Evolutionary conservation across 2,888 invertebrate genomes (phyloP), one percentile per base, ranked within the genome.

Genomic region (Lamellibrachia columna): DNA sequence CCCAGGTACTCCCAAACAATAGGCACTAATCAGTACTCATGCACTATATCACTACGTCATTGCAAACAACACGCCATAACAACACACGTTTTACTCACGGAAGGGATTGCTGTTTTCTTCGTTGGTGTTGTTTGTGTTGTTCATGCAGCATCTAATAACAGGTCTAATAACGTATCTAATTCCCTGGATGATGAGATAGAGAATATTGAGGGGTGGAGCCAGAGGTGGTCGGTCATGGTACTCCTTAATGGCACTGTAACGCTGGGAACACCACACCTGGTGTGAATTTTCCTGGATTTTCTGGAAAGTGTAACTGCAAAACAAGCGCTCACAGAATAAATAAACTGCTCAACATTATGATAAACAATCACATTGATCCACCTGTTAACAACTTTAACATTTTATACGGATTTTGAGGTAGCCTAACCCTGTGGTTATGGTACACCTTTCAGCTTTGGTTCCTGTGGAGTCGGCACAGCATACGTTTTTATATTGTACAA

Each of bases 231-330:
- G 94, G 8, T 95, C 94, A 93, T 95, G 95, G 93, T 96, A 96
- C 93, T 96, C 96, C 92, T 95, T 94, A 58, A 96, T 95, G 90
- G 96, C 94, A 75, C 94, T 94, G 94, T 96, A 96, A 7, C 96
- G 95, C 94, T 96, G 96, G 94, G 95, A 96, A 92, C 95, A 95
- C 96, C 96, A 96, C 75, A 95, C 95, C 93, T 94, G 94, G 94
- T 96, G 96, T 7, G 96, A 96, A 92, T 96, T 95, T 15, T 95
- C 96, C 93, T 96, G 96, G 0, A 96, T 94, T 55, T 94, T 94
- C 92, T 95, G 95, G 94, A 96, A 96, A 6, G 96, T 96, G 95
- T 95, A 95, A 94, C 96, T 96, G 94, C 92, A 94, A 94, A 40
- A 53, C 92, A 93, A 93, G 28, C 75, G n/a, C 22, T 11, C 75